Percentiles rank a stretch among this genome's conserved stretches.
These are phyloP conservation scores for Drosophila pachea DNA, from an alignment of 1,140 invertebrate species.

Conservation along the genomic window DNA sequence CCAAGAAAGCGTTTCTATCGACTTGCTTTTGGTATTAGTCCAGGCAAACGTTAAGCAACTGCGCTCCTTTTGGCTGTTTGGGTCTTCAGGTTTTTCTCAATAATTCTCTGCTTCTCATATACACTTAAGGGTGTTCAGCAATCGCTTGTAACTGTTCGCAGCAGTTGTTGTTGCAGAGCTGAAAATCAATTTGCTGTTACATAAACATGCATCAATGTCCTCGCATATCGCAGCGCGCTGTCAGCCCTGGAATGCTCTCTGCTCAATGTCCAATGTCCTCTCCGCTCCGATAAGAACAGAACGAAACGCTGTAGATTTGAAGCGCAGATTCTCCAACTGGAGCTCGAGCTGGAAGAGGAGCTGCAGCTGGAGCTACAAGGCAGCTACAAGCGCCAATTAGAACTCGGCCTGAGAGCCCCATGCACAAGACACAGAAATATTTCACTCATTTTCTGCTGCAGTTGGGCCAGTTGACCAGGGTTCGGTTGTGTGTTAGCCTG, in stretches of 20 bases:
- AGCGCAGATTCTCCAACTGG: conserved; percentile 62
- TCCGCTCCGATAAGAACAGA: conserved; percentile 64
- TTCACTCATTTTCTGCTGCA: conserved; percentile 63
- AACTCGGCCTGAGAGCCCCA: conserved; percentile 32
- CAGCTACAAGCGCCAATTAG: conserved; percentile 73
- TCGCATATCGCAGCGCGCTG: conserved; percentile 26
- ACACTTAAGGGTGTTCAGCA: neutral
- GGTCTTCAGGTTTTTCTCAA: no score
- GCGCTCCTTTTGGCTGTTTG: no score
- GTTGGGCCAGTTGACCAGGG: conserved; percentile 29
- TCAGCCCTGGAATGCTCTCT: conserved; percentile 60
- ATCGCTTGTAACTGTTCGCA: neutral
- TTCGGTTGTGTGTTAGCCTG: conserved; percentile 19
- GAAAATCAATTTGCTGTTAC: conserved; percentile 72
- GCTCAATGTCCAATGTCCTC: conserved; percentile 59
- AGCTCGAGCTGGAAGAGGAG: no score
- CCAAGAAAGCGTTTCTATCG: no score
- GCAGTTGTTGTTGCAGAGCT: conserved; percentile 17
- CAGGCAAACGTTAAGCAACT: no score
- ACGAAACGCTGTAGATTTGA: conserved; percentile 51
- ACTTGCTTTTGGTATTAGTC: no score
- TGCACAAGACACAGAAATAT: conserved; percentile 55
- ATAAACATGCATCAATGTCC: conserved; percentile 72
- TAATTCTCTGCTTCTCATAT: neutral
- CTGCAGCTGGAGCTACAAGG: conserved; percentile 50